Evolutionary conservation across 2,888 invertebrate species (phyloP).

Genomic region (Drosophila yooni): DNA sequence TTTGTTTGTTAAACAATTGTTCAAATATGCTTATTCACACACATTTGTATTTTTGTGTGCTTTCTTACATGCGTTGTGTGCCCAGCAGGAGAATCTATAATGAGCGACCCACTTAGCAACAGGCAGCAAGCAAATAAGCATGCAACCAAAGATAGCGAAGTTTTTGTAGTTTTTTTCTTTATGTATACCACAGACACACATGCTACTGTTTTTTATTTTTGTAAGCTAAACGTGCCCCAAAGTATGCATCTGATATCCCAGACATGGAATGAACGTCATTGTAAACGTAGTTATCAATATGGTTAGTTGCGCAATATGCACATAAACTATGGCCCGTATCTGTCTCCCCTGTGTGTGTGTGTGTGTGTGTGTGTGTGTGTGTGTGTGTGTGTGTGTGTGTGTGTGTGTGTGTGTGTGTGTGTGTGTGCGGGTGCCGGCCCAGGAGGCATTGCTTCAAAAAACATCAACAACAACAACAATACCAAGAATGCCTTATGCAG

Average conservation of each 20-base stretch:
- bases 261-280: constrained; percentile 25
- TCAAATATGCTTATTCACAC: neutral
- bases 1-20: neutral
- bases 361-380: constrained; percentile 5
- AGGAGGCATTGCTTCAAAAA: constrained; percentile 15
- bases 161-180: neutral
- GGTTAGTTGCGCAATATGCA: constrained; percentile 11
- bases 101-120: constrained; percentile 29
- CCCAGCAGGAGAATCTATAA: neutral
- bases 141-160: constrained; percentile 18
- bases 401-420: no score
- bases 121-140: constrained; percentile 41
- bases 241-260: constrained; percentile 26
- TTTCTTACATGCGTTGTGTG: neutral
- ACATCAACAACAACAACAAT: constrained; percentile 25
- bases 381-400: no score
- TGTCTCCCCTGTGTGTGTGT: neutral
- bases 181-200: neutral
- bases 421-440: constrained; percentile 9
- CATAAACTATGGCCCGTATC: neutral
- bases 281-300: constrained; percentile 46
- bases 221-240: constrained; percentile 31
- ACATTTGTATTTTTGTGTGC: neutral
- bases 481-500: constrained; percentile 39
- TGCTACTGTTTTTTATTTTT: neutral